Base-by-base conservation (phyloP, 2,797 vertebrate genomes). In the Pogoniulus pusillus region DNA sequence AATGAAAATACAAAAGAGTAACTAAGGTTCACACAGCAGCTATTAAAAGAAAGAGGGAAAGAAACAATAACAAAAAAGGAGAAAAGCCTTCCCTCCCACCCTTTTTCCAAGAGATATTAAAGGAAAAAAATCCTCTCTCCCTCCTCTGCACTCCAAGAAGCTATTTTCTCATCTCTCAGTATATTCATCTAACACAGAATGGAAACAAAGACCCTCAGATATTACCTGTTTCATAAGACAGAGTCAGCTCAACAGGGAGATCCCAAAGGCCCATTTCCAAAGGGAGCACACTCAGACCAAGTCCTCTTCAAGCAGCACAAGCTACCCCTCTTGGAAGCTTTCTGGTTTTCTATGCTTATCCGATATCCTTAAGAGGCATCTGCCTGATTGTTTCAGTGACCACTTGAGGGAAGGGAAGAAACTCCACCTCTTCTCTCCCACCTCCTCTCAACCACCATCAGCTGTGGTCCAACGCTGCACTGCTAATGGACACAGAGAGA, bases 401-500 rank as follows among this genome's bases (percentile, higher is more conserved):
- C 95, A 94, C 93, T 69, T 72, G 93, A 78, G 87, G 87, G 94
- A 87, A 89, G 79, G 76, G 84, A 96, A 82, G 85, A 96, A 97
- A 95, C 97, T 96, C 97, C 96, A 93, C 97, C 97, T 97, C 97
- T 96, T 96, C 96, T 91, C 88, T 82, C 68, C 92, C 96, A 93
- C 95, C 96, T 93, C 93, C 95, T 96, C 95, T 94, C 95, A 76
- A 22, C 63, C 84, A 93, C 87, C 93, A 96, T 70, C 91, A 88
- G 91, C 90, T 39, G 47, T 81, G 87, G 83, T 77, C 78, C 49
- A 80, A 55, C 4, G 34, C 93, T 59, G 93, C 12, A 55, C 95
- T 89, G 93, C 93, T 92, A 87, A 92, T 16, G 94, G 95, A 77
- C 87, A 86, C 30, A 4, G 58, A 59, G 63, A 64, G 87, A 83